phyloP scores from a whole-genome alignment of 1,140 invertebrate genomes.

The Bombus waltoni region DNA sequence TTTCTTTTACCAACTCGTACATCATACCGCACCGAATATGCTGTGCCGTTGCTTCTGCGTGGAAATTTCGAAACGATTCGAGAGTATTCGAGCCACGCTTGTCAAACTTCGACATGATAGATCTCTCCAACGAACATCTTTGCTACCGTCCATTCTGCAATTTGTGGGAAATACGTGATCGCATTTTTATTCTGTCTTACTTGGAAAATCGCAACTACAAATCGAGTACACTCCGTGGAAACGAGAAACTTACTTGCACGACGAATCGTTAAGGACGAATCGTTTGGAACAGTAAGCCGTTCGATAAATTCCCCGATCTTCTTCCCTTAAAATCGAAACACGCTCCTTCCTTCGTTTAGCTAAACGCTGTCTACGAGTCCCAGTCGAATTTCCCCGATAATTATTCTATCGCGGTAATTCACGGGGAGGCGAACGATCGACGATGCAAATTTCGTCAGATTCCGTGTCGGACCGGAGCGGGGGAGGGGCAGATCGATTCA shows the following conservation, averaged over 20 bases:
- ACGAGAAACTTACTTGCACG: neutral
- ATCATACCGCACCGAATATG: slow-evolving; percentile 25
- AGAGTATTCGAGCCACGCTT: slow-evolving; percentile 4
- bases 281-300: neutral
- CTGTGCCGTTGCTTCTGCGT: neutral
- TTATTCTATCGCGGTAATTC: slow-evolving; percentile 33
- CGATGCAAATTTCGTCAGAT: slow-evolving; percentile 59
- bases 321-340: neutral
- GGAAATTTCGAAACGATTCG: slow-evolving; percentile 25
- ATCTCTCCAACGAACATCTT: neutral
- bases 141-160: neutral
- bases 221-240: neutral
- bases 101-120: slow-evolving; percentile 14
- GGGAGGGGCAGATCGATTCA: slow-evolving; percentile 47
- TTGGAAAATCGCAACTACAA: neutral
- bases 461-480: neutral
- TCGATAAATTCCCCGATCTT: neutral
- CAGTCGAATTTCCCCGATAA: slow-evolving; percentile 29
- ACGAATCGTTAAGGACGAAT: neutral
- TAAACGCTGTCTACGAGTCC: too few species aligned
- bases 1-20: slow-evolving; percentile 23
- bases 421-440: slow-evolving; percentile 39
- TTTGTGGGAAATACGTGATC: neutral
- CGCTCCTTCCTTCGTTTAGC: neutral
- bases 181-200: neutral